These are phyloP conservation scores for Epinephelus lanceolatus DNA, from an alignment of 2,113 vertebrate species.

Conservation along the genomic window DNA sequence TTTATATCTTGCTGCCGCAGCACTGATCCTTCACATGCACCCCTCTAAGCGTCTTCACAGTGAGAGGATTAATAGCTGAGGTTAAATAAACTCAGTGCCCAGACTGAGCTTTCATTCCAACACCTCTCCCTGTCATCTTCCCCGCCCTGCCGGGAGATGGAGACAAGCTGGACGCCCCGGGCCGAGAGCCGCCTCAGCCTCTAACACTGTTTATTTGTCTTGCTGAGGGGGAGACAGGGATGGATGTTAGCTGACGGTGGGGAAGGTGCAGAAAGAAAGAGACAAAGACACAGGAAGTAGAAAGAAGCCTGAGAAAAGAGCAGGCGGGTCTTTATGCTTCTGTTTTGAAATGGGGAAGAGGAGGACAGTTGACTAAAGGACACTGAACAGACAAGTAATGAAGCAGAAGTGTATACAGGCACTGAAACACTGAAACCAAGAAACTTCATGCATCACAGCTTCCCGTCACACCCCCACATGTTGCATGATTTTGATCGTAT, in stretches of 20 bases:
- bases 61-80: slow-evolving; percentile 62
- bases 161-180: slow-evolving; percentile 70
- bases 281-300: slow-evolving; percentile 16
- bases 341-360: slow-evolving; percentile 27
- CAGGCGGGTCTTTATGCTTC: slow-evolving; percentile 9
- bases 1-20: slow-evolving; percentile 10
- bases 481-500: slow-evolving; percentile 21
- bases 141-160: slow-evolving; percentile 61
- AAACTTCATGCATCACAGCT: slow-evolving; percentile 12
- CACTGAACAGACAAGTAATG: neutral
- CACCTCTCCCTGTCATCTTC: slow-evolving; percentile 70
- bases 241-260: slow-evolving; percentile 43
- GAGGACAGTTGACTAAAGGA: neutral
- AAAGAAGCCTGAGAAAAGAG: slow-evolving; percentile 25
- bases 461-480: neutral
- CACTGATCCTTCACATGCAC: slow-evolving; percentile 31
- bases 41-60: slow-evolving; percentile 29
- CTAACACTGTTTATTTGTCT: slow-evolving; percentile 77
- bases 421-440: slow-evolving; percentile 1
- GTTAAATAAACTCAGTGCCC: slow-evolving; percentile 71
- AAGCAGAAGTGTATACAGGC: slow-evolving; percentile 24
- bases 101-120: slow-evolving; percentile 68
- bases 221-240: slow-evolving; percentile 51
- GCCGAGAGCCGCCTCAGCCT: slow-evolving; percentile 52
- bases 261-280: slow-evolving; percentile 30